Percentiles rank a stretch among this genome's conserved stretches.
phyloP scores from a whole-genome alignment of 1,140 invertebrate species.

The Anadara kagoshimensis region DNA sequence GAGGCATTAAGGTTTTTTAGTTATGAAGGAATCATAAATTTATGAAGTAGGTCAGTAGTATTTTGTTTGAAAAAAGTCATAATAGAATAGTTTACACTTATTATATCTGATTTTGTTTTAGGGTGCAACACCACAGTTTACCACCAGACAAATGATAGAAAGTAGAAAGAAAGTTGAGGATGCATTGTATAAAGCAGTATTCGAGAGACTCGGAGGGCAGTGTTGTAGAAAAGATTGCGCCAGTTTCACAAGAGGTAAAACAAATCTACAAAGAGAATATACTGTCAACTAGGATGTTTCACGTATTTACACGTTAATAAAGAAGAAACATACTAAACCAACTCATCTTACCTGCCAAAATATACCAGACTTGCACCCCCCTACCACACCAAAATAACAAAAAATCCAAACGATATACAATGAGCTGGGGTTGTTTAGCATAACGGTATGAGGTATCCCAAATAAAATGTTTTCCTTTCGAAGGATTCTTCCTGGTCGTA shows the following conservation, averaged over 20 bases:
- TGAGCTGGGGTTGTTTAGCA: too few relatives aligned
- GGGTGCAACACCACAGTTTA: constrained; percentile 54
- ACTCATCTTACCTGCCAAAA: not conserved
- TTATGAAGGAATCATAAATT: not conserved
- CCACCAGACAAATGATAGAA: constrained; percentile 53
- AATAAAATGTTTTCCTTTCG: too few relatives aligned
- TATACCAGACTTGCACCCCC: not conserved
- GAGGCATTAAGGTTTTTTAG: too few relatives aligned
- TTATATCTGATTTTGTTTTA: constrained; percentile 1
- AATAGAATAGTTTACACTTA: not conserved
- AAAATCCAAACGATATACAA: too few relatives aligned
- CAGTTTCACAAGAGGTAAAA: not conserved
- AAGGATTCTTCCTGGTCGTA: too few relatives aligned
- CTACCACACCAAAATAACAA: too few relatives aligned
- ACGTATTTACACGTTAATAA: not conserved
- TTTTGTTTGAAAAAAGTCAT: not conserved
- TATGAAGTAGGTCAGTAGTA: not conserved
- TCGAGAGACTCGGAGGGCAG: constrained; percentile 53
- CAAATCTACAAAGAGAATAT: not conserved
- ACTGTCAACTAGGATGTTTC: not conserved
- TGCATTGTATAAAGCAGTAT: constrained; percentile 51
- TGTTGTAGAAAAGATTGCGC: constrained; percentile 49
- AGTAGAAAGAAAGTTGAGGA: constrained; percentile 47
- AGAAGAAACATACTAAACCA: not conserved
- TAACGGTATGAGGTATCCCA: too few relatives aligned